phyloP scores from a whole-genome alignment of 1,140 invertebrate genomes.

The Halotydeus destructor region DNA sequence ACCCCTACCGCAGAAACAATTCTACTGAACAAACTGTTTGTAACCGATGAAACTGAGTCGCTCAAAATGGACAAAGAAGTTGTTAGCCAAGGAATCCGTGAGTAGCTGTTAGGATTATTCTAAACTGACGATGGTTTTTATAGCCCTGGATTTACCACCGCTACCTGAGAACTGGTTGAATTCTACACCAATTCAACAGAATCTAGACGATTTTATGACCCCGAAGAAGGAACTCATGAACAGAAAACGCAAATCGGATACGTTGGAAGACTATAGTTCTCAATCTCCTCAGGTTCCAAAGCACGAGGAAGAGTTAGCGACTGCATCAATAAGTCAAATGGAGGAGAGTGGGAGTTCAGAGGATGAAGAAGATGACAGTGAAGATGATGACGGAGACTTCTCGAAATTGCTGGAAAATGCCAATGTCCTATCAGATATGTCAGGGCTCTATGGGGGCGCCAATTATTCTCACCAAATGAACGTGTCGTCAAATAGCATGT shows the following conservation, averaged over 20 bases:
- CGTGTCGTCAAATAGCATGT: too few relatives aligned
- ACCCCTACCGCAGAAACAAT: conserved; percentile 44
- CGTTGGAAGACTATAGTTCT: conserved; percentile 3
- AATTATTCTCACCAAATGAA: too few relatives aligned
- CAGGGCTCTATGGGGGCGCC: too few relatives aligned
- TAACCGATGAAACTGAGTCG: conserved; percentile 38
- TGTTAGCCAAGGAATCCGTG: conserved; percentile 22
- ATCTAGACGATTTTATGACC: neutral
- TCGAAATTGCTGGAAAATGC: too few relatives aligned
- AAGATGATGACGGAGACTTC: too few relatives aligned
- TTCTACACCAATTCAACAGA: too few relatives aligned
- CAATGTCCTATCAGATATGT: too few relatives aligned
- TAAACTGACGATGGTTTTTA: neutral
- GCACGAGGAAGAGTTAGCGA: too few relatives aligned
- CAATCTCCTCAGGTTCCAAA: too few relatives aligned
- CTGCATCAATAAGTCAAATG: too few relatives aligned
- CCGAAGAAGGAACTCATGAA: conserved; percentile 4
- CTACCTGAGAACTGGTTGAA: conserved; percentile 14
- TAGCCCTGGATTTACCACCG: conserved; percentile 16
- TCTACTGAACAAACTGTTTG: conserved; percentile 45
- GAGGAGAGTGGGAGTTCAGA: too few relatives aligned
- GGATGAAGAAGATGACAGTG: too few relatives aligned
- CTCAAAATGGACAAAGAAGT: conserved; percentile 31
- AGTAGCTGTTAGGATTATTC: conserved; percentile 3
- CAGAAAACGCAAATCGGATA: conserved; percentile 6